A percentile compares a stretch with the other conserved stretches of the same genome.
Evolutionary conservation across 2,888 invertebrate genomes (phyloP).

Genomic region (Cancer borealis): DNA sequence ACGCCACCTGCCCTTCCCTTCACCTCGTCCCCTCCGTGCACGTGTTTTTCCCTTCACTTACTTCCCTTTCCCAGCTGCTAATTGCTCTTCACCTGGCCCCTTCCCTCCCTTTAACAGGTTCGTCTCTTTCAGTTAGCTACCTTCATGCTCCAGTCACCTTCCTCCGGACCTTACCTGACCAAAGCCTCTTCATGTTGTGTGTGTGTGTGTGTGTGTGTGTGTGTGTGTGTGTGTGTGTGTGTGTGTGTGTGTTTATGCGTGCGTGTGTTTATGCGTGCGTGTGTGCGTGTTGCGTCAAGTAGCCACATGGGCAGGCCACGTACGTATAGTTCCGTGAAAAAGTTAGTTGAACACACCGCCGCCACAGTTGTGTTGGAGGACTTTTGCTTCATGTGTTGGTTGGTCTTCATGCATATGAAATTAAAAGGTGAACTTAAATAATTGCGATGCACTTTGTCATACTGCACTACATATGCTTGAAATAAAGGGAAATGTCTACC

Average conservation of each 20-base stretch:
- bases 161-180: not conserved
- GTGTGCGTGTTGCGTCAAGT: not conserved
- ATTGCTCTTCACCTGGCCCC: constrained; percentile 19
- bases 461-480: not conserved
- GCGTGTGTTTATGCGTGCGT: not conserved
- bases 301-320: not conserved
- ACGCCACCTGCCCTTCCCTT: not conserved
- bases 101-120: not conserved
- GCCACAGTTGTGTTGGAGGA: not conserved
- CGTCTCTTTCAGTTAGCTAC: not conserved
- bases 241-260: constrained; percentile 29
- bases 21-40: not conserved
- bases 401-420: not conserved
- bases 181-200: too few species aligned
- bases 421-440: not conserved
- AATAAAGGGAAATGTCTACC: not conserved
- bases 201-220: constrained; percentile 43
- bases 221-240: constrained; percentile 38
- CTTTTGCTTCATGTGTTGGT: not conserved
- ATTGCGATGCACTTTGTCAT: not conserved
- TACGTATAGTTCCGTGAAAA: not conserved
- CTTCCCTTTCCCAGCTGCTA: not conserved
- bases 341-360: not conserved
- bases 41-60: constrained; percentile 7
- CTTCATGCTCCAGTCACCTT: not conserved